Conservation (phyloP, 2,888 invertebrate species). For the Candidula unifasciata region DNA sequence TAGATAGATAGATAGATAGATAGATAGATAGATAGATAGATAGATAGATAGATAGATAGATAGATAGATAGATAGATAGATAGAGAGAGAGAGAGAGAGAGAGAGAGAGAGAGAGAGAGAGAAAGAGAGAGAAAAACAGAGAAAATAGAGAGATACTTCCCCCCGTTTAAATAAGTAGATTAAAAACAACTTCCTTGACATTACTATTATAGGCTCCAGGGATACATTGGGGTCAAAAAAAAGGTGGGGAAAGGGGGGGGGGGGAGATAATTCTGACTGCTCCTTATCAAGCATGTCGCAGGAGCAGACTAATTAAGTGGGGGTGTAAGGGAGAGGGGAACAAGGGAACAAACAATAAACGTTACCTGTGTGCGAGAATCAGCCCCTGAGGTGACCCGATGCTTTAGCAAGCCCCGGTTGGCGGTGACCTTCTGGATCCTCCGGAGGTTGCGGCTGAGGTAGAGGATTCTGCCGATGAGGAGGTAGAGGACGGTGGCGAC, state of each 20-base stretch:
- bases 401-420: not conserved
- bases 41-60: not conserved
- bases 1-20: not conserved
- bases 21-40: not conserved
- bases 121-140: not conserved
- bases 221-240: constrained; percentile 13
- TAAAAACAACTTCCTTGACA: too few species aligned
- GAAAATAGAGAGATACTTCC: too few species aligned
- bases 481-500: constrained; percentile 82
- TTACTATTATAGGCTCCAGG: too few species aligned
- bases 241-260: not conserved
- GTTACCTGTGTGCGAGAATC: constrained; percentile 62
- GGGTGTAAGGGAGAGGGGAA: not conserved
- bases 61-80: too few species aligned
- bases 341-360: not conserved
- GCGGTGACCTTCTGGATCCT: constrained; percentile 27
- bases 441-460: constrained; percentile 62
- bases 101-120: not conserved
- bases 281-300: too few species aligned
- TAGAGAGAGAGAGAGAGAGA: too few species aligned
- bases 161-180: too few species aligned
- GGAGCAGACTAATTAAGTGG: not conserved
- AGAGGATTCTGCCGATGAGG: constrained; percentile 81
- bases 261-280: too few species aligned
- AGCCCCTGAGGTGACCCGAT: constrained; percentile 20